Evolutionary conservation across 2,797 vertebrate genomes (phyloP).

Genomic region (Acanthopagrus latus): DNA sequence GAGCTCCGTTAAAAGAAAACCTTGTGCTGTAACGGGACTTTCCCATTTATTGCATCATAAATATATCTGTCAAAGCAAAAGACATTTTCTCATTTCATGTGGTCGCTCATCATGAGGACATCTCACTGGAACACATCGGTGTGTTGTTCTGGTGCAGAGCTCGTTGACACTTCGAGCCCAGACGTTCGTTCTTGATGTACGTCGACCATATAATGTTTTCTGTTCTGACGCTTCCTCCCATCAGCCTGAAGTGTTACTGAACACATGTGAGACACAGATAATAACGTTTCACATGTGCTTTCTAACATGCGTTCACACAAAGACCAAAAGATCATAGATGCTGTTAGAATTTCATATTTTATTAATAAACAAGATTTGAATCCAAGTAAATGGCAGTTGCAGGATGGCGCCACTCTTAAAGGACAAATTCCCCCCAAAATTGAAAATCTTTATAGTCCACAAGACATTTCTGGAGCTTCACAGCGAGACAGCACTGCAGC

Average conservation of each 20-base stretch:
- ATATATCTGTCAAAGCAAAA: constrained; percentile 26
- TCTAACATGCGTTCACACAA: background rate
- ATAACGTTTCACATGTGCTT: background rate
- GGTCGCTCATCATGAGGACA: constrained; percentile 5
- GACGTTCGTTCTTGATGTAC: constrained; percentile 1
- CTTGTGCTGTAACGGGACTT: constrained; percentile 11
- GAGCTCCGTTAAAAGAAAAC: constrained; percentile 1
- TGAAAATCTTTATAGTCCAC: too few relatives aligned
- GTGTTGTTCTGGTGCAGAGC: constrained; percentile 10
- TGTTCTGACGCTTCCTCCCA: background rate
- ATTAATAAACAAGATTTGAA: background rate
- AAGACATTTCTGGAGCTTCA: too few relatives aligned
- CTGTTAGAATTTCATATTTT: background rate
- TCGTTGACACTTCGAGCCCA: background rate
- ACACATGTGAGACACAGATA: constrained; percentile 10
- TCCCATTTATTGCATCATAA: constrained; percentile 18
- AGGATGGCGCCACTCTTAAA: too few relatives aligned
- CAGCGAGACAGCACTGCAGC: too few relatives aligned
- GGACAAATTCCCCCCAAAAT: too few relatives aligned
- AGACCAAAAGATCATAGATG: background rate
- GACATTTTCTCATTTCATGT: constrained; percentile 3
- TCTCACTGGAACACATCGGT: constrained; percentile 6
- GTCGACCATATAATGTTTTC: background rate
- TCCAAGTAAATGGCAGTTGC: too few relatives aligned
- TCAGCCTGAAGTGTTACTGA: background rate